These are phyloP conservation scores for Rhopalosiphum maidis DNA, from an alignment of 1,140 invertebrate genomes.

Conservation along the genomic window DNA sequence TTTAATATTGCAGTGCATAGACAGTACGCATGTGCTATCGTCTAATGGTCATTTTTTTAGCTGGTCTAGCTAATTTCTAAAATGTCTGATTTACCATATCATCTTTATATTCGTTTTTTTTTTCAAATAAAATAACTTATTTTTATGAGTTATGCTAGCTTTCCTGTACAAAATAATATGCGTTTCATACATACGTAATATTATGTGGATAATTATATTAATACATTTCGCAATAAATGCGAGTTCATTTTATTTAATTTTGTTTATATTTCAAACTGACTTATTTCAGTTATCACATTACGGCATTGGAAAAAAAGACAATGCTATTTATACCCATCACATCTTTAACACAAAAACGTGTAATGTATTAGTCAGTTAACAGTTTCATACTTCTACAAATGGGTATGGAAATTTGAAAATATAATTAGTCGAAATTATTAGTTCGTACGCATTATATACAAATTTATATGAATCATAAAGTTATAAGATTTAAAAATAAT, in stretches of 20 bases:
- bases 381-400: background rate
- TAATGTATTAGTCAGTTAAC: background rate
- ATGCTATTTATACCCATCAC: background rate
- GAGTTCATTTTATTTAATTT: background rate
- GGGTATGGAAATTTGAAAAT: background rate
- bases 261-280: background rate
- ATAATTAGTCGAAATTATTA: background rate
- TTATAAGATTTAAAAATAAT: background rate
- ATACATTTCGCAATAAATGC: background rate
- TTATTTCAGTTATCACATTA: background rate
- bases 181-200: background rate
- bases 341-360: background rate
- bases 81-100: no score
- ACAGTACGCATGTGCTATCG: no score
- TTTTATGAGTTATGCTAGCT: background rate
- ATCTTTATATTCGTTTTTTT: background rate
- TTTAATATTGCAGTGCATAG: no score
- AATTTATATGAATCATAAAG: background rate
- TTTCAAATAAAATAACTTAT: background rate
- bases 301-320: background rate
- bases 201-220: background rate
- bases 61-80: no score
- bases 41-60: no score
- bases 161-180: background rate
- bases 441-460: background rate